Conservation (phyloP, 2,888 invertebrate genomes). For the Thera britannica region DNA sequence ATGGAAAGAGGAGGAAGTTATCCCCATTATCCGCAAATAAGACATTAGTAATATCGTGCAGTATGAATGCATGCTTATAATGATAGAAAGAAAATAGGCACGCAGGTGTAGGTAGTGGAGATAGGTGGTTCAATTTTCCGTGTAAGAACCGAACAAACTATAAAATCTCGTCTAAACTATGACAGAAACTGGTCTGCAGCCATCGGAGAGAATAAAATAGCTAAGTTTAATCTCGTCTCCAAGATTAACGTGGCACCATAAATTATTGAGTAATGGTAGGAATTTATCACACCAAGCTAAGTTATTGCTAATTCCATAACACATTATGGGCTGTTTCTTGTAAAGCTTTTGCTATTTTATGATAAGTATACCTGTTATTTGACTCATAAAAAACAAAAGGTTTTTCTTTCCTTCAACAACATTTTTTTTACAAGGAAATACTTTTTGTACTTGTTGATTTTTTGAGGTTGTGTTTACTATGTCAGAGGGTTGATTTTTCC, state of each 20-base stretch:
- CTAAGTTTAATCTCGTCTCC: slow-evolving; percentile 27
- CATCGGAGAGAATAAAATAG: slow-evolving; percentile 22
- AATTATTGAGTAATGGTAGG: slow-evolving; percentile 32
- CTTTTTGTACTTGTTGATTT: background rate
- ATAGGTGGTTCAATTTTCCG: no score
- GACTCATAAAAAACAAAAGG: background rate
- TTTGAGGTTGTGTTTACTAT: background rate
- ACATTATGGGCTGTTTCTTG: slow-evolving; percentile 17
- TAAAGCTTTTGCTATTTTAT: slow-evolving; percentile 18
- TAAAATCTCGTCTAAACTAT: background rate
- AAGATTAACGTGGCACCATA: slow-evolving; percentile 30
- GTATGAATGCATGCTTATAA: no score
- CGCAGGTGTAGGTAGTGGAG: no score
- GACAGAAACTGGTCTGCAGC: slow-evolving; percentile 8
- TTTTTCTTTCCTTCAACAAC: background rate
- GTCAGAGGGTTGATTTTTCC: no score
- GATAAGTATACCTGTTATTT: slow-evolving; percentile 20
- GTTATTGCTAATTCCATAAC: slow-evolving; percentile 34
- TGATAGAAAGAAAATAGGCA: no score
- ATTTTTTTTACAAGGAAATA: slow-evolving; percentile 2
- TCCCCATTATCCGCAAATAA: no score
- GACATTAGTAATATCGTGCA: no score
- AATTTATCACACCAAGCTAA: slow-evolving; percentile 34
- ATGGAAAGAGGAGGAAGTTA: no score
- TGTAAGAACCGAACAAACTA: no score